A percentile compares a stretch with the other conserved stretches of the same genome.
These are phyloP conservation scores for Drosophila anomelani DNA, from an alignment of 2,888 invertebrate genomes.

Conservation along the genomic window DNA sequence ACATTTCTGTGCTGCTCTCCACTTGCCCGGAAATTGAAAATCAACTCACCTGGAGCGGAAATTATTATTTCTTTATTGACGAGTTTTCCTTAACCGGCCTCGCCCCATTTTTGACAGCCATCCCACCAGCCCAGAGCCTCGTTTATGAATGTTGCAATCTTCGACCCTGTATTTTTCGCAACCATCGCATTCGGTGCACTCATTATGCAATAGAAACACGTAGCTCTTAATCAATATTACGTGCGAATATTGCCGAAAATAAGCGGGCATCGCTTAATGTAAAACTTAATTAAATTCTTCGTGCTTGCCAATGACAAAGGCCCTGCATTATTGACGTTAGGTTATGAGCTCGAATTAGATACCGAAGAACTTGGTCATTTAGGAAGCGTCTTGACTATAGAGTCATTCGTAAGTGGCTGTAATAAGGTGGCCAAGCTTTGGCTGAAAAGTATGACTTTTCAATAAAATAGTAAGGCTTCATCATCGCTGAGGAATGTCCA, in stretches of 20 bases:
- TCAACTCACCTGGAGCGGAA: conserved; percentile 71
- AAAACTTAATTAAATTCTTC: conserved; percentile 56
- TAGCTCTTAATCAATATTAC: conserved; percentile 81
- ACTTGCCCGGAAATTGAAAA: conserved; percentile 73
- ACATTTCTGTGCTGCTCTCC: conserved; percentile 34
- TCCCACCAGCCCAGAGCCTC: neutral
- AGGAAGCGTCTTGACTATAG: neutral
- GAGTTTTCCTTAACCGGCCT: conserved; percentile 29
- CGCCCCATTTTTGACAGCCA: conserved; percentile 5
- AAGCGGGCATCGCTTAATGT: neutral
- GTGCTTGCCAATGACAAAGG: conserved; percentile 20
- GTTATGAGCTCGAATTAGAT: neutral
- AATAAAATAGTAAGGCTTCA: too few relatives aligned
- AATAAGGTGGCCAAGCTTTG: conserved; percentile 17
- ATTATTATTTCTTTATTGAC: conserved; percentile 79
- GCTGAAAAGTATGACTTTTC: neutral
- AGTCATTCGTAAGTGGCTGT: conserved; percentile 2
- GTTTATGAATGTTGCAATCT: conserved; percentile 28
- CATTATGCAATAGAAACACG: conserved; percentile 79
- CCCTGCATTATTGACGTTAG: conserved; percentile 27
- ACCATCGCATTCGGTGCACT: conserved; percentile 47
- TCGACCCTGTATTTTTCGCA: neutral
- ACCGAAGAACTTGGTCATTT: neutral
- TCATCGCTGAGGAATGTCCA: conserved; percentile 1
- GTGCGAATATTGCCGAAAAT: conserved; percentile 63